phyloP scores from a whole-genome alignment of 2,888 invertebrate species.

The Netelia virgata region DNA sequence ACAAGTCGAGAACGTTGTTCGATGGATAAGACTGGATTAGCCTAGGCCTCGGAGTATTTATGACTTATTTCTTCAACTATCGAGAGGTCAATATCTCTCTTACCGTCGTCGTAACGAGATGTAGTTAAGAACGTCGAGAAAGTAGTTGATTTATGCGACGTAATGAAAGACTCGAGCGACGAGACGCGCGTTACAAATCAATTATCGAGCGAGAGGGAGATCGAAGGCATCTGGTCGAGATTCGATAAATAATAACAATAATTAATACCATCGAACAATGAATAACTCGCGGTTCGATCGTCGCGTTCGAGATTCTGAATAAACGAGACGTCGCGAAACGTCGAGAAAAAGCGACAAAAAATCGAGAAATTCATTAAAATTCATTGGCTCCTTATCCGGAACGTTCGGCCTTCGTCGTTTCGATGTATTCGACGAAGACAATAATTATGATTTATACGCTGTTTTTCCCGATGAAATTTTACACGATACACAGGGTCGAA shows the following conservation, averaged over 20 bases:
- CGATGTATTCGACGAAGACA: conserved; percentile 36
- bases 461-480: conserved; percentile 3
- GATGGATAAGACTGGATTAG: conserved; percentile 59
- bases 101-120: conserved; percentile 1
- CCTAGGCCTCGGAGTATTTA: conserved; percentile 59
- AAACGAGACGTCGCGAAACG: not conserved
- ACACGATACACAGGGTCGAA: not conserved
- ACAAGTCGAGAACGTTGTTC: conserved; percentile 47
- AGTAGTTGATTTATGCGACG: conserved; percentile 9
- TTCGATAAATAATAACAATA: too few relatives aligned
- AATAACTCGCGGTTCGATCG: too few relatives aligned
- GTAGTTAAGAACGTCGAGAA: not conserved
- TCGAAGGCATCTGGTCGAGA: too few relatives aligned
- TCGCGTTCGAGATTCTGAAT: too few relatives aligned
- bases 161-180: not conserved
- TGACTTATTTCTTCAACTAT: conserved; percentile 6
- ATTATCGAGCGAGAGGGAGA: not conserved
- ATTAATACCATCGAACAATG: too few relatives aligned
- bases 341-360: not conserved
- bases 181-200: conserved; percentile 1
- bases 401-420: conserved; percentile 36
- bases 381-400: conserved; percentile 6
- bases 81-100: not conserved
- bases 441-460: conserved; percentile 47
- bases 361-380: conserved; percentile 31